Evolutionary conservation across 2,888 invertebrate species (phyloP).

Genomic region (Dascillus cervinus): DNA sequence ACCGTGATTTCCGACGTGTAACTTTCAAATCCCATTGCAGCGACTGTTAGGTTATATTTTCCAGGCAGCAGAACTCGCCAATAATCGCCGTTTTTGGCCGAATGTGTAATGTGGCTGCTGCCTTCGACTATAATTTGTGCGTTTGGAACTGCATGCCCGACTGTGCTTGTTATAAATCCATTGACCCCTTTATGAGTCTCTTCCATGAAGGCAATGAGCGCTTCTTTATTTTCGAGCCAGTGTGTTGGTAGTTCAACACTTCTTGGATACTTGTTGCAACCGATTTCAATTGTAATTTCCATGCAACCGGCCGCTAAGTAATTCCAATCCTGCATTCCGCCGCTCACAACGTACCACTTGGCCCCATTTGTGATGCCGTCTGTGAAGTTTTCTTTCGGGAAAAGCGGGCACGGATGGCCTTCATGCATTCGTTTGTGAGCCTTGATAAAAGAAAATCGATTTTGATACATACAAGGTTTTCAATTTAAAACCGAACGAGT

Average conservation of each 20-base stretch:
- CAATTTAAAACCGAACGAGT: too few species aligned
- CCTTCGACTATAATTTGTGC: conserved; percentile 71
- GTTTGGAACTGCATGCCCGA: conserved; percentile 62
- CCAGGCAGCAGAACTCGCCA: conserved; percentile 88
- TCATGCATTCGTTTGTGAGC: conserved; percentile 86
- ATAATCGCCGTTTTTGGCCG: conserved; percentile 77
- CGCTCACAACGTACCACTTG: conserved; percentile 80
- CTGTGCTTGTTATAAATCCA: conserved; percentile 79
- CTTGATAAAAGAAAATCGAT: too few species aligned
- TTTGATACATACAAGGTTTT: too few species aligned
- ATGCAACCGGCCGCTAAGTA: conserved; percentile 86
- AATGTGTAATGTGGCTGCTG: conserved; percentile 62
- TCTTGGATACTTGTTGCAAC: conserved; percentile 87
- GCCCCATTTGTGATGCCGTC: conserved; percentile 89
- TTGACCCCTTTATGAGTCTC: conserved; percentile 80
- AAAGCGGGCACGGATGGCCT: conserved; percentile 66
- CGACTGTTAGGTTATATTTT: conserved; percentile 68
- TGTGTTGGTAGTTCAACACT: conserved; percentile 62
- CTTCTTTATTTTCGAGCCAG: conserved; percentile 85
- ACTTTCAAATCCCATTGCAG: conserved; percentile 59
- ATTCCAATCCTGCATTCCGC: conserved; percentile 99
- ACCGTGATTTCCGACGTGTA: conserved; percentile 57
- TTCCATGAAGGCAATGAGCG: conserved; percentile 79
- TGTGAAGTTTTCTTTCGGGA: conserved; percentile 63
- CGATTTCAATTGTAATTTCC: conserved; percentile 91